phyloP scores from a whole-genome alignment of 30 jellyfish, hydroid and myxozoan genomes.

The Sanderia malayensis region DNA sequence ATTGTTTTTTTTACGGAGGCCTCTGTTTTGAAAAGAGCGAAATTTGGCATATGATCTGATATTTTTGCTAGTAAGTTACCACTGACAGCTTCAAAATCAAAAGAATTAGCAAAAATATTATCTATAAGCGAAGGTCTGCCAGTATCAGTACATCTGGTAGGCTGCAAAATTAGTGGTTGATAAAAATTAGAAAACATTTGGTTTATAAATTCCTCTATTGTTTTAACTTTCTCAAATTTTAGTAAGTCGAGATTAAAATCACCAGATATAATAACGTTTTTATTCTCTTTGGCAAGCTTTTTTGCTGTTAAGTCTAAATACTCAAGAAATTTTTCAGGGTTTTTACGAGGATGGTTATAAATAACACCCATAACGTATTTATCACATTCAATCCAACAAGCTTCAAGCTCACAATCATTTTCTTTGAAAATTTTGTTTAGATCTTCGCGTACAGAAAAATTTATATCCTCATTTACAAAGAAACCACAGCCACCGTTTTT shows the following conservation, averaged over 20 bases:
- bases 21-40: neutral
- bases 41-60: neutral
- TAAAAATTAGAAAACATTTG: too few relatives aligned
- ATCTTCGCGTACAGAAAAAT: slow-evolving; percentile 6
- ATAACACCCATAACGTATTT: slow-evolving; percentile 7
- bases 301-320: neutral
- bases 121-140: neutral
- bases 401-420: neutral
- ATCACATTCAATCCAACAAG: slow-evolving; percentile 3
- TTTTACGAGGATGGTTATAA: slow-evolving; percentile 12
- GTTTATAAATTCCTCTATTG: too few relatives aligned
- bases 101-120: slow-evolving; percentile 5
- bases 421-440: neutral
- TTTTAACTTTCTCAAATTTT: neutral
- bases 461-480: neutral
- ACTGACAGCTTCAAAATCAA: slow-evolving; percentile 5
- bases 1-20: neutral
- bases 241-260: neutral
- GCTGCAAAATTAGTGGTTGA: too few relatives aligned
- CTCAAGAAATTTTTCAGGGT: neutral
- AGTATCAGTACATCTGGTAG: neutral
- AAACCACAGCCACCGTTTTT: too few relatives aligned
- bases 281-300: neutral
- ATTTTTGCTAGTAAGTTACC: slow-evolving; percentile 11
- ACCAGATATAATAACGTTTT: slow-evolving; percentile 3